phyloP scores from a whole-genome alignment of 1,140 invertebrate genomes.

The Heliconius himera region DNA sequence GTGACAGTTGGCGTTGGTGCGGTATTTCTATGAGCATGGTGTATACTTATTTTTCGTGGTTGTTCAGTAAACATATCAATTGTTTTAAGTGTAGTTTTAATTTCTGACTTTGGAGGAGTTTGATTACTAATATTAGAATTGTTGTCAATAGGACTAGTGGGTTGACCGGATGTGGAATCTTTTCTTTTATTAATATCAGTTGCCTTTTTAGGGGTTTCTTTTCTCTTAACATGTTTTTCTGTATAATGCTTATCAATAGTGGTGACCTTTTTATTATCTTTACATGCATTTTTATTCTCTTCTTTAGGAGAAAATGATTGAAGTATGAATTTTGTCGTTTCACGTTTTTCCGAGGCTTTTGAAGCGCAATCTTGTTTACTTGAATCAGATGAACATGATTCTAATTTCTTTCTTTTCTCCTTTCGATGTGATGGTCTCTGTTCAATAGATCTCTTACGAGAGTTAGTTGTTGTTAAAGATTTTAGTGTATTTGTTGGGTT shows the following conservation, averaged over 20 bases:
- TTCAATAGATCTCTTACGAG: conserved; percentile 68
- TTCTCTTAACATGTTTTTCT: conserved; percentile 72
- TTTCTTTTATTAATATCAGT: conserved; percentile 53
- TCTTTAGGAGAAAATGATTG: conserved; percentile 57
- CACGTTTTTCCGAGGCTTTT: conserved; percentile 53
- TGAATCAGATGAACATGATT: conserved; percentile 43
- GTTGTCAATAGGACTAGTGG: conserved; percentile 60
- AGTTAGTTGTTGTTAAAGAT: conserved; percentile 42
- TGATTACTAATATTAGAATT: conserved; percentile 45
- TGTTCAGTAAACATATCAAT: conserved; percentile 73
- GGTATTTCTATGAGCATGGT: conserved; percentile 72
- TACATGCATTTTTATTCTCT: conserved; percentile 37
- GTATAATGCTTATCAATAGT: conserved; percentile 54
- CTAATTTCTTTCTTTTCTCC: conserved; percentile 75
- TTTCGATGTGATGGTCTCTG: conserved; percentile 72
- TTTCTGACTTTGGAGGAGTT: conserved; percentile 53
- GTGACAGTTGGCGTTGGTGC: conserved; percentile 29
- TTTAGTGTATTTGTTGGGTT: conserved; percentile 27
- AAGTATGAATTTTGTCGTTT: conserved; percentile 45
- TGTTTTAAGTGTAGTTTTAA: conserved; percentile 63
- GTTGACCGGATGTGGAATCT: conserved; percentile 57
- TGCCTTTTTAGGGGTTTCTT: conserved; percentile 53
- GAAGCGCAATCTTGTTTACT: conserved; percentile 50
- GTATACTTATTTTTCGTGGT: conserved; percentile 57
- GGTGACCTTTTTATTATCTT: conserved; percentile 48